phyloP scores from a whole-genome alignment of 2,888 invertebrate genomes.

The Drosophila histrio region DNA sequence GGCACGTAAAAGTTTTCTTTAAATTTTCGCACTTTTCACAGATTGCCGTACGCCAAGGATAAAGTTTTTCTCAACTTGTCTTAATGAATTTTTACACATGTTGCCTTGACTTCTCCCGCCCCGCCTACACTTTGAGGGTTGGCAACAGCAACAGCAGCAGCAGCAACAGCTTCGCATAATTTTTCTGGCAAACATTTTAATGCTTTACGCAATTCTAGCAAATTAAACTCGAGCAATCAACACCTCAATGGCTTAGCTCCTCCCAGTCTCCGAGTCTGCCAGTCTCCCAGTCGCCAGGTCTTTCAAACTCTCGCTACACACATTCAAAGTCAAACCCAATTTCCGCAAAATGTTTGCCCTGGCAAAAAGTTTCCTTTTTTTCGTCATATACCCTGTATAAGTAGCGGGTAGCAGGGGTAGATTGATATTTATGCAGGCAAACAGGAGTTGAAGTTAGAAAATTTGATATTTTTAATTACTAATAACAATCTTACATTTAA shows the following conservation, averaged over 20 bases:
- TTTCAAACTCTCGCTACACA: not conserved
- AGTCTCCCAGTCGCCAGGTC: too few species aligned
- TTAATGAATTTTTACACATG: slow-evolving; percentile 73
- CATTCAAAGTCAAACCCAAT: slow-evolving; percentile 61
- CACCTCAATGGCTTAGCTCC: slow-evolving; percentile 60
- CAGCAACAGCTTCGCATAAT: slow-evolving; percentile 43
- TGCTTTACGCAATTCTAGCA: slow-evolving; percentile 75
- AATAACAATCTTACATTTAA: not conserved
- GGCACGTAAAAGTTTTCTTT: slow-evolving; percentile 67
- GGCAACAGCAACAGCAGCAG: not conserved
- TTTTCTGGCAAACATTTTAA: slow-evolving; percentile 77
- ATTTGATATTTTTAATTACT: not conserved
- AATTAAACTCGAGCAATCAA: slow-evolving; percentile 80
- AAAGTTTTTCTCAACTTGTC: slow-evolving; percentile 62
- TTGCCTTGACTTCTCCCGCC: slow-evolving; percentile 11
- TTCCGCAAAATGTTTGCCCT: slow-evolving; percentile 70
- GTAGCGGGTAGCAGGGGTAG: not conserved
- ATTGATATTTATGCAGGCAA: not conserved
- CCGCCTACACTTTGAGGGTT: not conserved
- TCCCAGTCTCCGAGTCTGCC: not conserved
- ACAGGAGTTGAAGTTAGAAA: not conserved
- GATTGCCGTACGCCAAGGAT: slow-evolving; percentile 62
- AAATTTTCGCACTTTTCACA: slow-evolving; percentile 75
- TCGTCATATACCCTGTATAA: slow-evolving; percentile 15
- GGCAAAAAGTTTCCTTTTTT: slow-evolving; percentile 29